Conservation (phyloP, 2,797 vertebrate species). For the Melanotaenia maccullochi region DNA sequence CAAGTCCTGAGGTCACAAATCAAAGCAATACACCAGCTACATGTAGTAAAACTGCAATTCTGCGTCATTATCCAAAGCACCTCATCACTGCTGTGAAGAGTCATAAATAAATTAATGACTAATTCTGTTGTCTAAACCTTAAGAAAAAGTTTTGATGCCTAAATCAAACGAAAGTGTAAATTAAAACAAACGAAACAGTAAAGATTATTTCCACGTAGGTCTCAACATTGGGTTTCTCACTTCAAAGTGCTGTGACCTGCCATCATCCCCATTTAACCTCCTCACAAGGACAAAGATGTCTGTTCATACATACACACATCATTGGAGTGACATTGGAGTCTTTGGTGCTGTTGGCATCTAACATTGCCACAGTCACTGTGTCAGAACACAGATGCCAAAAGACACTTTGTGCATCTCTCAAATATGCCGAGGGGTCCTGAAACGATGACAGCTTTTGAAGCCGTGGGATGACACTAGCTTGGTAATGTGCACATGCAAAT, state of each 20-base stretch:
- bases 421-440: not conserved
- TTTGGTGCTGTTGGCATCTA: not conserved
- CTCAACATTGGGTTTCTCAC: not conserved
- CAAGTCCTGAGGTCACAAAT: not conserved
- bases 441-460: not conserved
- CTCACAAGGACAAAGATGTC: not conserved
- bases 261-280: not conserved
- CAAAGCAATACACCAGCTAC: not conserved
- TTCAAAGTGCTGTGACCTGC: not conserved
- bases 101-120: not conserved
- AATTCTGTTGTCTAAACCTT: not conserved
- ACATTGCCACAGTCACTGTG: not conserved
- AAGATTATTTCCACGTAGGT: not conserved
- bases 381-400: conserved; percentile 4
- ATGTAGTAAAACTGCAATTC: not conserved
- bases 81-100: not conserved
- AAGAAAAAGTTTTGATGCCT: not conserved
- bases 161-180: not conserved
- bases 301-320: not conserved
- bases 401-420: not conserved
- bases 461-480: not conserved
- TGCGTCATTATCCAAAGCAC: not conserved
- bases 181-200: not conserved
- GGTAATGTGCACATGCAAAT: not conserved
- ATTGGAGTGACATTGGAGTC: conserved; percentile 1